phyloP scores from a whole-genome alignment of 92 coral and sea anemone genomes.

The Heliopora coerulea region DNA sequence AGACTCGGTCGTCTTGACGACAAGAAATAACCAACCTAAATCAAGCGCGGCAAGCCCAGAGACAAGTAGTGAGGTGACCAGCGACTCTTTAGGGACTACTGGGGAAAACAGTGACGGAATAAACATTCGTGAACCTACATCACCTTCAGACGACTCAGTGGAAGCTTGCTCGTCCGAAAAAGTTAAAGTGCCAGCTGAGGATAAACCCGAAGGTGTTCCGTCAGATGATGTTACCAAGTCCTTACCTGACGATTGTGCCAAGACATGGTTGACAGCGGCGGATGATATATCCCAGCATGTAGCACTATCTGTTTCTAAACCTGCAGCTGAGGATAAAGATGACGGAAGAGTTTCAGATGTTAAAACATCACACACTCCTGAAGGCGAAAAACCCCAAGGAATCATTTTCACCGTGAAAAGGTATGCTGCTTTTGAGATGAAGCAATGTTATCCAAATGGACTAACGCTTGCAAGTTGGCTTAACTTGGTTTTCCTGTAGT shows the following conservation, averaged over 20 bases:
- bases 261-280: conserved; percentile 34
- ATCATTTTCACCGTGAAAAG: conserved; percentile 32
- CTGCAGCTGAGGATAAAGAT: conserved; percentile 1
- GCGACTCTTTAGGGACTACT: no score
- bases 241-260: conserved; percentile 16
- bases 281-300: no score
- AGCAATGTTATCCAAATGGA: background rate
- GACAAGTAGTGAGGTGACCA: no score
- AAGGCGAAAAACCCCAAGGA: conserved; percentile 10
- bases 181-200: background rate
- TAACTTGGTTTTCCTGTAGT: no score
- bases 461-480: no score
- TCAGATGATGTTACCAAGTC: background rate
- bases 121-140: background rate
- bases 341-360: conserved; percentile 30
- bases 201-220: background rate
- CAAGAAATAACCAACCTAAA: background rate
- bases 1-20: background rate
- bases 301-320: conserved; percentile 51
- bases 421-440: no score
- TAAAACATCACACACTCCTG: background rate
- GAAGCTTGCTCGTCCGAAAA: background rate
- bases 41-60: background rate
- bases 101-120: no score
- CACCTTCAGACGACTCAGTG: background rate